Evolutionary conservation across 2,797 vertebrate species (phyloP).

Genomic region (Muscicapa striata): DNA sequence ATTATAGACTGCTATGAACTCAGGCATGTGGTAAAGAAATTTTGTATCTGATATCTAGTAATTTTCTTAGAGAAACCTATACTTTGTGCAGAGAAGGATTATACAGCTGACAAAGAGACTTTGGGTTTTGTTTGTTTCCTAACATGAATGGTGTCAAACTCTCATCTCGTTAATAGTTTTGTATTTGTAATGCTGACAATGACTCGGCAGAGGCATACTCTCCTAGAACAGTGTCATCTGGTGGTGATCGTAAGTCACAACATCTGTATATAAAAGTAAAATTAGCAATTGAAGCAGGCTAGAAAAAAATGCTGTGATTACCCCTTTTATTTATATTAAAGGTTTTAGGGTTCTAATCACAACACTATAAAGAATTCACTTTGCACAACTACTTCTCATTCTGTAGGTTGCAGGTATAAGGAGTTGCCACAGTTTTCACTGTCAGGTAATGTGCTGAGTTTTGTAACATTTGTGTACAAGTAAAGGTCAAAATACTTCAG

Average conservation of each 20-base stretch:
- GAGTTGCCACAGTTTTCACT: neutral
- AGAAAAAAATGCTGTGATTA: neutral
- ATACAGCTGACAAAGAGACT: neutral
- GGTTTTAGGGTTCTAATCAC: neutral
- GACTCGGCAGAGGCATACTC: neutral
- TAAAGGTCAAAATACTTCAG: neutral
- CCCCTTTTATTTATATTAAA: neutral
- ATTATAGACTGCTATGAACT: neutral
- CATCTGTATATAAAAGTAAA: neutral
- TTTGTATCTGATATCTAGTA: neutral
- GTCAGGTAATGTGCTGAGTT: neutral
- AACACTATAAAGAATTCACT: neutral
- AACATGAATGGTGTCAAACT: neutral
- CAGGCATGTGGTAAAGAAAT: neutral
- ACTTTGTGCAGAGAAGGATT: neutral
- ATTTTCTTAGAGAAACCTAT: neutral
- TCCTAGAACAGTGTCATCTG: slow-evolving; percentile 47
- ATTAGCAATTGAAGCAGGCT: neutral
- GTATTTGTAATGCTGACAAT: neutral
- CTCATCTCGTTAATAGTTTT: neutral
- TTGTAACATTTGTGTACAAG: neutral
- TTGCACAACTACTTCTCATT: neutral
- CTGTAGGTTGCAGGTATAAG: neutral
- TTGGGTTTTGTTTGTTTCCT: neutral
- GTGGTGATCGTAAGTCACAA: slow-evolving; percentile 20